Evolutionary conservation across 2,797 vertebrate genomes (phyloP).

Genomic region (Trichosurus vulpecula): DNA sequence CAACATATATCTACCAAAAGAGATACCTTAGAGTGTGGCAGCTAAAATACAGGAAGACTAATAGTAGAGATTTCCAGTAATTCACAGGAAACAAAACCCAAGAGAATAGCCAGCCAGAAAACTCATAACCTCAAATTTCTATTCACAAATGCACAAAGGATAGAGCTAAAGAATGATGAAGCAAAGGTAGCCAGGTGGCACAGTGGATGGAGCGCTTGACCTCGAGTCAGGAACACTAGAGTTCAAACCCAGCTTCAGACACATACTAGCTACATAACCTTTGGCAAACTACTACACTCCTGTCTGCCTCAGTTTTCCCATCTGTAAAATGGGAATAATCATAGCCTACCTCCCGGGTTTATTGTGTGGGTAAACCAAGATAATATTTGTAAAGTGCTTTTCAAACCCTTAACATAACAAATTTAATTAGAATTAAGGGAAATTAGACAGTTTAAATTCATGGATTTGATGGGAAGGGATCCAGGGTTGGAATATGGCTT

Average conservation of each 20-base stretch:
- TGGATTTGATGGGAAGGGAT: not conserved
- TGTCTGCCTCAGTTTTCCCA: not conserved
- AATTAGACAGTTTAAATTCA: not conserved
- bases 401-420: not conserved
- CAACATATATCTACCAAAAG: conserved; percentile 6
- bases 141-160: not conserved
- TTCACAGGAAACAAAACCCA: not conserved
- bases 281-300: not conserved
- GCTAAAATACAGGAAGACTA: not conserved
- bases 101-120: not conserved
- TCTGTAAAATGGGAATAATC: not conserved
- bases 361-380: not conserved
- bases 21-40: not conserved
- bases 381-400: not conserved
- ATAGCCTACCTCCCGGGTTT: not conserved
- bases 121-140: not conserved
- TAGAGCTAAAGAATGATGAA: not conserved
- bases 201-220: not conserved
- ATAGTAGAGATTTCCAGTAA: not conserved
- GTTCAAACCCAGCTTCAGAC: not conserved
- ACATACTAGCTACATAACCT: not conserved
- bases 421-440: not conserved
- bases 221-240: not conserved
- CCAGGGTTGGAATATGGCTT: not conserved
- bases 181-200: not conserved